Percentiles rank a stretch among this genome's conserved stretches.
These are phyloP conservation scores for Dendrophyllia cribrosa DNA, from an alignment of 64 coral and sea anemone species.

Conservation along the genomic window DNA sequence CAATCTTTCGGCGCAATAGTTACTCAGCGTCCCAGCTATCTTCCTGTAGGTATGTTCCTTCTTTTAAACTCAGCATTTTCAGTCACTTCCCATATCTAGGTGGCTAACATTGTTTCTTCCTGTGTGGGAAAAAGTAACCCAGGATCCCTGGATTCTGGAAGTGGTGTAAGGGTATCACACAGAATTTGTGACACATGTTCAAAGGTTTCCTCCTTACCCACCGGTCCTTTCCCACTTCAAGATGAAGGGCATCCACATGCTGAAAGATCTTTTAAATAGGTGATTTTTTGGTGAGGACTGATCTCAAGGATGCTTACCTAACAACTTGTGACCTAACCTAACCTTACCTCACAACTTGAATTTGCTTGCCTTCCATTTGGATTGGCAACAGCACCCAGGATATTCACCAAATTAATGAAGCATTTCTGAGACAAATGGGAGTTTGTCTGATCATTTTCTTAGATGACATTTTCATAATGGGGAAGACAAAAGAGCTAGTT, in stretches of 20 bases:
- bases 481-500: too few relatives aligned
- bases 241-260: too few relatives aligned
- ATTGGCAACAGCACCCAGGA: background rate
- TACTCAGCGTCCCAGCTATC: background rate
- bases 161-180: background rate
- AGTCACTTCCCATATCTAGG: background rate
- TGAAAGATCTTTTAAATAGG: too few relatives aligned
- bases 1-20: background rate
- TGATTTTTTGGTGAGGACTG: too few relatives aligned
- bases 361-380: constrained; percentile 27
- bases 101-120: constrained; percentile 13
- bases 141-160: constrained; percentile 36
- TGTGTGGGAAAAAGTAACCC: constrained; percentile 22
- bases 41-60: background rate
- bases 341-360: too few relatives aligned
- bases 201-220: background rate
- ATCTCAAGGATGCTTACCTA: too few relatives aligned
- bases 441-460: too few relatives aligned
- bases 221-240: background rate
- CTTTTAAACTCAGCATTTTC: background rate
- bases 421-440: too few relatives aligned
- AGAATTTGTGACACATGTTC: background rate
- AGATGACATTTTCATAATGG: too few relatives aligned
- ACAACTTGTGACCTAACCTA: too few relatives aligned
- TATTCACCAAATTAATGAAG: constrained; percentile 41